Evolutionary conservation across 2,113 vertebrate species (phyloP), one percentile per base, ranked within the genome.

Genomic region (Lophochroa leadbeateri): DNA sequence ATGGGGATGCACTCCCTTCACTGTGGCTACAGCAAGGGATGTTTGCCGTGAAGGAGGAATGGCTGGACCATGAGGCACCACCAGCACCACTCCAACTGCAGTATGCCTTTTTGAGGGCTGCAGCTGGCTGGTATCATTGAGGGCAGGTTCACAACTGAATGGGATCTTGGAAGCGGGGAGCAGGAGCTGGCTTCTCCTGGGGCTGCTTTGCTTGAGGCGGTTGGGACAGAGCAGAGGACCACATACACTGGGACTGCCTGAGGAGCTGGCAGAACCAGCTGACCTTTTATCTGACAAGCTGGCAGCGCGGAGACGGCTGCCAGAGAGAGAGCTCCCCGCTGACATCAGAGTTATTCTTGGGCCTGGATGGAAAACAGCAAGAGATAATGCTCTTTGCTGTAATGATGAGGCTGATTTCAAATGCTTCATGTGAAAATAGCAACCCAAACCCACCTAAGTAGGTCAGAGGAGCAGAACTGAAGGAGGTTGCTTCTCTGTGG

Each of bases 321-420:
- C 96, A 95, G 94, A 67, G 91, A 89, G 81, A 87, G 78, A 68
- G 81, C 87, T 96, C 91, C 94, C 92, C 1, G 9, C 88, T 97
- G 92, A 96, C 95, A 91, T 94, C 94, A 96, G 93, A 94, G 94
- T 91, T 96, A 97, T 97, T 97, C 95, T 94, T 91, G 95, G 93
- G 94, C 74, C 91, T 96, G 91, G 91, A 91, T 82, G 81, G 93
- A 92, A 96, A 95, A 82, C 95, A 94, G 64, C 0, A 1, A 71
- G 60, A 93, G 94, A 96, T 81, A 86, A 75, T 93, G 85, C 72
- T 83, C 84, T 89, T 90, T 92, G 82, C 92, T 87, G 77, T 71
- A 92, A 86, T 76, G 96, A 96, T 93, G 92, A 92, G 80, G 88
- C 88, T 94, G 91, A 82, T 95, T 96, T 92, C 82, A 89, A 89